Conservation (phyloP, 1,140 invertebrate genomes). For the Drosophila willistoni region DNA sequence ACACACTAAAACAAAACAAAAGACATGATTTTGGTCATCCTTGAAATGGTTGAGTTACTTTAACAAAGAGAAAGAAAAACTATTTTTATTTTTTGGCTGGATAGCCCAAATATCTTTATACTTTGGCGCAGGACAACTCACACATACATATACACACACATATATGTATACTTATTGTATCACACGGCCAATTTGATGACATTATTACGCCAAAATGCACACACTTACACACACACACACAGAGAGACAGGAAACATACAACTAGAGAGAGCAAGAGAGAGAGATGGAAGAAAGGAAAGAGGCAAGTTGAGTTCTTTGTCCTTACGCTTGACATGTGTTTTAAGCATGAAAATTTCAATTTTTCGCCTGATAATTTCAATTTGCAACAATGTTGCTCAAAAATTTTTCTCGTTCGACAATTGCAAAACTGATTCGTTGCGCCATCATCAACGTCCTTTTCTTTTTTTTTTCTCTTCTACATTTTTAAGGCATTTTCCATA, state of each 20-base stretch:
- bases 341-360: slow-evolving; percentile 70
- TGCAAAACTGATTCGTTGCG: slow-evolving; percentile 72
- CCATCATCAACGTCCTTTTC: slow-evolving; percentile 45
- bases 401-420: slow-evolving; percentile 52
- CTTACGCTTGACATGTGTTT: slow-evolving; percentile 51
- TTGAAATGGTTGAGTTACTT: neutral
- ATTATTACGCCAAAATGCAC: slow-evolving; percentile 64
- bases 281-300: neutral
- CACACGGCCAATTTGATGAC: slow-evolving; percentile 59
- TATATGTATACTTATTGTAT: neutral
- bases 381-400: slow-evolving; percentile 45
- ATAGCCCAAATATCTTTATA: neutral
- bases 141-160: neutral
- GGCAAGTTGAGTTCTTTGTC: slow-evolving; percentile 29
- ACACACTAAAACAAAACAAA: neutral
- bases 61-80: neutral
- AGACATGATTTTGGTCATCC: neutral
- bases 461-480: slow-evolving; percentile 11
- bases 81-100: too few species aligned
- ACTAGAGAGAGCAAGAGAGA: neutral
- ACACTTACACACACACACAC: slow-evolving; percentile 16
- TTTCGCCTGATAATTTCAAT: slow-evolving; percentile 65
- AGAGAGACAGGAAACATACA: neutral
- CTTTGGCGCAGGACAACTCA: slow-evolving; percentile 13
- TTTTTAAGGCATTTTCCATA: slow-evolving; percentile 8